phyloP scores from a whole-genome alignment of 2,113 vertebrate genomes.

The Gymnorhina tibicen region DNA sequence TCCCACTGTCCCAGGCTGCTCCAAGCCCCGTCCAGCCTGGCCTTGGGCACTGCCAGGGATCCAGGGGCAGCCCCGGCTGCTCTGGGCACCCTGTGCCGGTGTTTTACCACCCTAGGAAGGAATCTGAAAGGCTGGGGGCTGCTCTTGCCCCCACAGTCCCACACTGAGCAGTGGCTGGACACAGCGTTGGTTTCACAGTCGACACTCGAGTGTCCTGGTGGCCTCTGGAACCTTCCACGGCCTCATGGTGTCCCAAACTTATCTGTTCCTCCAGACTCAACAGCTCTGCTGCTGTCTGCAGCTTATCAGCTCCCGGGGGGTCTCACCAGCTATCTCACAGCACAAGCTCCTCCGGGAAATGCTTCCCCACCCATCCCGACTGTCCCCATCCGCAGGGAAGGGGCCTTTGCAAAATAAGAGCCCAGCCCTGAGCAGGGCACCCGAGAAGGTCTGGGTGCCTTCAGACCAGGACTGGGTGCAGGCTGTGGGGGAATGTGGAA shows the following conservation, averaged over 20 bases:
- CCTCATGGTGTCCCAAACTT: background rate
- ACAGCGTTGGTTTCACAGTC: accelerated
- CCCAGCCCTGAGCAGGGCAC: background rate
- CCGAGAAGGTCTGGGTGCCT: background rate
- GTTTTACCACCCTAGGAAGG: background rate
- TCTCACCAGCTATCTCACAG: background rate
- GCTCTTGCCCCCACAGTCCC: background rate
- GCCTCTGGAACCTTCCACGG: background rate
- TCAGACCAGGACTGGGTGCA: background rate
- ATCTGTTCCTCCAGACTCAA: background rate
- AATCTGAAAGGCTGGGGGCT: background rate
- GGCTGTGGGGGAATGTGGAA: background rate
- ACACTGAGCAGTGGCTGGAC: background rate
- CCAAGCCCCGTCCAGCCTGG: accelerated
- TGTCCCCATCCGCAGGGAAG: background rate
- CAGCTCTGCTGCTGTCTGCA: background rate
- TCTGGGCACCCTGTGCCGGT: background rate
- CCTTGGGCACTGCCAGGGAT: background rate
- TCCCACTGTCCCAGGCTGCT: background rate
- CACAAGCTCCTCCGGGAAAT: background rate
- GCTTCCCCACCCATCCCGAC: background rate
- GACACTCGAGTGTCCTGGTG: accelerated
- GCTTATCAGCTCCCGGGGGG: background rate
- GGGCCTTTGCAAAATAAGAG: background rate
- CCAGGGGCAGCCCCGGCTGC: background rate